Evolutionary conservation across 2,113 vertebrate genomes (phyloP), one percentile per base, ranked within the genome.

Genomic region (Nansenia antarctica): DNA sequence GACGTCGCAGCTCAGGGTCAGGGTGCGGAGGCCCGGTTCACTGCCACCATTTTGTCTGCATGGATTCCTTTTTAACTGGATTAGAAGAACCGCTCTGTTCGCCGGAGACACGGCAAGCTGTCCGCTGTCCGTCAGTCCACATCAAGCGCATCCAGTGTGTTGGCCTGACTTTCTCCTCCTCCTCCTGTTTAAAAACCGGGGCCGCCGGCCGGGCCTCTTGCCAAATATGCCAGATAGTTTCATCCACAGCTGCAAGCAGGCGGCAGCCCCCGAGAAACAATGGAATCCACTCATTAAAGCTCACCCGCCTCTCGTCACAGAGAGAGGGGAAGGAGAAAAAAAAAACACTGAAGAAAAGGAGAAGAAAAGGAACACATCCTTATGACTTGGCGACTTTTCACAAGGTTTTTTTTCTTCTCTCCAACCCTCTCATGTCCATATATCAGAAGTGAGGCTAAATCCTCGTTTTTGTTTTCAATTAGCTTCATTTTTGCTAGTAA

Each of bases 171-270:
- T 11, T 30, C 57, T 78, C 58, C 49, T 57, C 34, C 32, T 14
- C 47, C 72, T 67, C 70, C 73, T 69, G 69, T 76, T 64, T 82
- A 83, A 79, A 83, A 79, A 71, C 70, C 47, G 74, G 74, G 70
- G 83, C 70, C 63, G 55, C 74, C 69, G 81, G 63, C 37, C n/a
- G 49, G 82, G 83, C 79, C 6, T 27, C 22, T 15, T 77, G 89
- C 89, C 89, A 90, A 90, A 83, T 81, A 79, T 75, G 80, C 75
- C 70, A 80, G 82, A 90, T 89, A 87, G 86, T 83, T 89, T 86
- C 76, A 82, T 85, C 84, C 87, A 92, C 90, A 90, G 87, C 91
- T 93, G 91, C 83, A 85, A 84, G 82, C 88, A 88, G 86, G 70
- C 84, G 71, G 85, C 75, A 30, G 62, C 27, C 62, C 59, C n/a